Percentiles rank a stretch among this genome's conserved stretches.
phyloP scores from a whole-genome alignment of 1,140 invertebrate genomes.

The Calosoma granatense region DNA sequence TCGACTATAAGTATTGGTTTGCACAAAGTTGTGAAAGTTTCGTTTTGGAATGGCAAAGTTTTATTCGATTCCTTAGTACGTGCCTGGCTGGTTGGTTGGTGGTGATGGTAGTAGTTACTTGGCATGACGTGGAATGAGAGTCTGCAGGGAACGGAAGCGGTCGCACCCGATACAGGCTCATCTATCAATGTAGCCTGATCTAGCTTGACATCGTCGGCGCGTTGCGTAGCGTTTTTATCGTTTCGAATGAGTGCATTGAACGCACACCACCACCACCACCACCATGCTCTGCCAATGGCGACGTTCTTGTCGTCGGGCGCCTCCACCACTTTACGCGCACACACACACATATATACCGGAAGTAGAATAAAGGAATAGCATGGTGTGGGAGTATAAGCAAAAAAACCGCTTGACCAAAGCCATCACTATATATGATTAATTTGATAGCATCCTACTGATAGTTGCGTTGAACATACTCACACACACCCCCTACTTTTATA shows the following conservation, averaged over 20 bases:
- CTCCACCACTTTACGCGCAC: background rate
- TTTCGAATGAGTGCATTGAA: background rate
- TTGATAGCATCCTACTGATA: background rate
- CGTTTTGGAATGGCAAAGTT: no score
- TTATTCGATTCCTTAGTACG: no score
- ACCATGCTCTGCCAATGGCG: background rate
- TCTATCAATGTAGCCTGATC: background rate
- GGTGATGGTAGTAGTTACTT: no score
- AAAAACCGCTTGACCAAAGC: background rate
- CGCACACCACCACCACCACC: background rate
- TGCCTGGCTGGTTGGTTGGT: no score
- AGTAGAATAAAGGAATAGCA: no score
- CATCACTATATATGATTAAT: slow-evolving; percentile 7
- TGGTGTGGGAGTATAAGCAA: no score
- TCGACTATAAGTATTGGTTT: no score
- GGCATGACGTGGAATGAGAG: no score
- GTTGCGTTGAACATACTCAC: background rate
- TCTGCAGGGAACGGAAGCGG: slow-evolving; percentile 1
- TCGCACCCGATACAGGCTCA: slow-evolving; percentile 5
- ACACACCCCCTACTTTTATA: no score
- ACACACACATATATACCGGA: no score
- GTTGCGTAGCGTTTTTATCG: slow-evolving; percentile 3
- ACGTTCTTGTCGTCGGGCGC: background rate
- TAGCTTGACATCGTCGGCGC: background rate
- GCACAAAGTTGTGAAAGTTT: no score